Evolutionary conservation across 2,113 vertebrate species (phyloP).

Genomic region (Ictidomys tridecemlineatus): DNA sequence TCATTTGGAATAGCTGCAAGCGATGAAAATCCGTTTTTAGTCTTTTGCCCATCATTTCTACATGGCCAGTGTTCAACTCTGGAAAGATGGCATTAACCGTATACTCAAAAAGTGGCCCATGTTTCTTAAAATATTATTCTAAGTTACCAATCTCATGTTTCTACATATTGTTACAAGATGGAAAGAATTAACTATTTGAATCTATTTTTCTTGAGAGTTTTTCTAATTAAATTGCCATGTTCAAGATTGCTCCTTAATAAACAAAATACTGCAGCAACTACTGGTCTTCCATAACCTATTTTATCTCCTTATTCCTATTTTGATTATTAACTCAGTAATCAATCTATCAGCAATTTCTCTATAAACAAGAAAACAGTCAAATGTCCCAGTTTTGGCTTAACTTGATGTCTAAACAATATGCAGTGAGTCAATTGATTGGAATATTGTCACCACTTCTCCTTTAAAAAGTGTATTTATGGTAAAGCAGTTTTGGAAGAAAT

Average conservation of each 20-base stretch:
- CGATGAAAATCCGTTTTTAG: constrained; percentile 67
- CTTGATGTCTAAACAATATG: constrained; percentile 85
- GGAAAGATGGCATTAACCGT: not conserved
- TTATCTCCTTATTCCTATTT: constrained; percentile 84
- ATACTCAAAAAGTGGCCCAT: not conserved
- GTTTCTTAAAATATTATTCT: not conserved
- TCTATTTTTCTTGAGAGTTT: constrained; percentile 67
- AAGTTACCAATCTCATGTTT: not conserved
- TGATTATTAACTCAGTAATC: constrained; percentile 85
- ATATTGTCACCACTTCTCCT: constrained; percentile 88
- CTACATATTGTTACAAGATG: not conserved
- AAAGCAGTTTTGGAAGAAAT: constrained; percentile 72
- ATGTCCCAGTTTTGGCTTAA: constrained; percentile 86
- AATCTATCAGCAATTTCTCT: constrained; percentile 86
- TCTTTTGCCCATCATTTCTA: constrained; percentile 44
- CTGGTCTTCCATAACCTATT: constrained; percentile 76
- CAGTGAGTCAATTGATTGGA: constrained; percentile 86
- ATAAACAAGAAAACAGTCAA: constrained; percentile 87
- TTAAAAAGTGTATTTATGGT: constrained; percentile 76
- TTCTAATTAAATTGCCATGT: constrained; percentile 75
- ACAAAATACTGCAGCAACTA: constrained; percentile 80
- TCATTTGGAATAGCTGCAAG: constrained; percentile 66
- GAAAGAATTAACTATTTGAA: constrained; percentile 71
- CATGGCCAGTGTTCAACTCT: constrained; percentile 51
- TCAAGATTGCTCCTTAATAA: constrained; percentile 73